phyloP scores from a whole-genome alignment of 2,888 invertebrate genomes.

The Spodoptera littoralis region DNA sequence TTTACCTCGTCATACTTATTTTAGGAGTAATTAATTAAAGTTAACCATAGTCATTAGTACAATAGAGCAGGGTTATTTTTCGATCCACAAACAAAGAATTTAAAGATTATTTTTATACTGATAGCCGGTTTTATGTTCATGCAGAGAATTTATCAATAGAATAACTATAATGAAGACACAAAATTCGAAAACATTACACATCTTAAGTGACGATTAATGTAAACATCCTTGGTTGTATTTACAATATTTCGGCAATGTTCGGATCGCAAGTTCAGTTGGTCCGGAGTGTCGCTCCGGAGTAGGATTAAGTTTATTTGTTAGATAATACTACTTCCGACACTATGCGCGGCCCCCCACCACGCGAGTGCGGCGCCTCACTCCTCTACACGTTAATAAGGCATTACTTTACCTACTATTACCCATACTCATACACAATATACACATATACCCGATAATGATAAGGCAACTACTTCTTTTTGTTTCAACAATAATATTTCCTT shows the following conservation, averaged over 20 bases:
- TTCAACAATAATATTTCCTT: constrained; percentile 25
- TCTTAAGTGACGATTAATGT: constrained; percentile 79
- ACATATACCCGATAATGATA: constrained; percentile 58
- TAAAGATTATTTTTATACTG: constrained; percentile 88
- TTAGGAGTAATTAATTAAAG: constrained; percentile 88
- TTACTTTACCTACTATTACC: constrained; percentile 52
- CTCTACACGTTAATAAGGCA: constrained; percentile 31
- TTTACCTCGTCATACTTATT: constrained; percentile 87
- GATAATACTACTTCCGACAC: constrained; percentile 81
- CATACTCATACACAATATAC: constrained; percentile 48
- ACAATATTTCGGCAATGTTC: constrained; percentile 82
- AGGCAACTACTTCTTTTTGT: constrained; percentile 47
- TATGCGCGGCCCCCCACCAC: constrained; percentile 72
- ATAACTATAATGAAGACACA: constrained; percentile 74
- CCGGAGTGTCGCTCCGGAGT: constrained; percentile 75
- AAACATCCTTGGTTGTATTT: constrained; percentile 83
- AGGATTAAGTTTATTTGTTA: constrained; percentile 88
- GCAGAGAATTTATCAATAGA: constrained; percentile 83
- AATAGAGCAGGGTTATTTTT: constrained; percentile 89
- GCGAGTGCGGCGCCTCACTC: constrained; percentile 71
- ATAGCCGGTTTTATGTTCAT: constrained; percentile 87
- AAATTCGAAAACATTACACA: constrained; percentile 83
- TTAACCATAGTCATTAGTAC: constrained; percentile 88
- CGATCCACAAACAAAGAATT: constrained; percentile 87
- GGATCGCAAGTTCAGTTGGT: constrained; percentile 80